These are phyloP conservation scores for Mimachlamys varia DNA, from an alignment of 2,888 invertebrate genomes.

Conservation along the genomic window DNA sequence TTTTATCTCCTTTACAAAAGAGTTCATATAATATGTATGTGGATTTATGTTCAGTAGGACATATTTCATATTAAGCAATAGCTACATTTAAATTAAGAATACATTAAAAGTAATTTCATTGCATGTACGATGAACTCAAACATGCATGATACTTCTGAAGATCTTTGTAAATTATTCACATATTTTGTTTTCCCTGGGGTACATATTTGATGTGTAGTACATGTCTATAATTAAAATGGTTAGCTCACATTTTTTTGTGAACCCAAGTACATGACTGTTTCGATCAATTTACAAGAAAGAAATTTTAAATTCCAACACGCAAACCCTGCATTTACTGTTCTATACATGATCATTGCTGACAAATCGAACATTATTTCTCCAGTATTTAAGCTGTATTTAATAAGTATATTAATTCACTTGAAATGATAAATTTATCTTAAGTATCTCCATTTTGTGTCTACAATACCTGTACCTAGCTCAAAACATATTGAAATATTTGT, in stretches of 20 bases:
- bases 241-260: background rate
- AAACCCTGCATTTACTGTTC: background rate
- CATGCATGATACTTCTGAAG: background rate
- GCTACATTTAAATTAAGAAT: too few relatives aligned
- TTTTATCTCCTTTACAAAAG: too few relatives aligned
- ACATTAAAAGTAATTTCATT: background rate
- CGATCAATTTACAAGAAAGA: background rate
- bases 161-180: background rate
- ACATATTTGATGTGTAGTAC: too few relatives aligned
- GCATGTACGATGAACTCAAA: background rate
- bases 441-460: constrained; percentile 2
- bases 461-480: background rate
- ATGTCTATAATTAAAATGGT: too few relatives aligned
- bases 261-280: background rate
- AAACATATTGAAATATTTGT: constrained; percentile 33
- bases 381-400: background rate
- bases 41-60: too few relatives aligned
- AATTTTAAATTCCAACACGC: background rate
- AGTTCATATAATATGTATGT: too few relatives aligned
- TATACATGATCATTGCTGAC: background rate
- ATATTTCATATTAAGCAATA: too few relatives aligned
- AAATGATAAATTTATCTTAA: constrained; percentile 9
- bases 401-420: constrained; percentile 36
- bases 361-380: background rate
- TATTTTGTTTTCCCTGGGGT: background rate